Base-by-base conservation (phyloP, 2,888 invertebrate species). In the Pocota personata region DNA sequence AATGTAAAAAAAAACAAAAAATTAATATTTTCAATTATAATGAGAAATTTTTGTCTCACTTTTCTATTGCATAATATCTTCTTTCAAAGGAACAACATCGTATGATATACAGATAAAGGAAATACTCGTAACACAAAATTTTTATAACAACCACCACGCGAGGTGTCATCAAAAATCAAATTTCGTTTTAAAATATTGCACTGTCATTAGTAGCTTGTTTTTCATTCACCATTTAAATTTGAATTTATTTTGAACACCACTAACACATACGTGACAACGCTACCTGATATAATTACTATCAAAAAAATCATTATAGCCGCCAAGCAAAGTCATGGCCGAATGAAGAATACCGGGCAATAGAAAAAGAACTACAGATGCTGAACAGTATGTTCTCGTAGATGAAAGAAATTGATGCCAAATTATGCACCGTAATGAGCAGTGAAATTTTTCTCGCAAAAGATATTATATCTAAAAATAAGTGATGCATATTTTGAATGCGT, bases 311-410 rank as follows among this genome's bases (percentile, higher is more conserved):
- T 50, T 16, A 32, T 35, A 58, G 50, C 58, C 57, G 48, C 27
- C 35, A 67, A 58, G 46, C 79, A 79, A 79, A 79, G 79, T 79
- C 79, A 79, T 57, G 79, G 79, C 57, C 64, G 48, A 72, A 72
- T 57, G 35, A 48, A 60, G n/a, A 55, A 55, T 10, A 58, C 57
- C 14, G 46, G 35, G 55, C 48, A 58, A 64, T 72, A 40, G 4
- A 76, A 58, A 52, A 62, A 40, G 14, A 1, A 19, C 37, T 10
- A 4, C 12, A 43, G 40, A 69, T 52, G 16, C 30, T 16, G 10
- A 43, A 4, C 48, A 2, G 14, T 50, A 6, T 21, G 16, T 21
- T 14, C 8, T 14, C 10, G 8, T n/a, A 50, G 27, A 76, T 64
- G 43, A 67, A 67, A 48, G 76, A 35, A 57, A 46, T 58, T 58